Percentiles rank a stretch among this genome's conserved stretches.
Conservation (phyloP, 2,888 invertebrate species). For the Eledona agricola region DNA sequence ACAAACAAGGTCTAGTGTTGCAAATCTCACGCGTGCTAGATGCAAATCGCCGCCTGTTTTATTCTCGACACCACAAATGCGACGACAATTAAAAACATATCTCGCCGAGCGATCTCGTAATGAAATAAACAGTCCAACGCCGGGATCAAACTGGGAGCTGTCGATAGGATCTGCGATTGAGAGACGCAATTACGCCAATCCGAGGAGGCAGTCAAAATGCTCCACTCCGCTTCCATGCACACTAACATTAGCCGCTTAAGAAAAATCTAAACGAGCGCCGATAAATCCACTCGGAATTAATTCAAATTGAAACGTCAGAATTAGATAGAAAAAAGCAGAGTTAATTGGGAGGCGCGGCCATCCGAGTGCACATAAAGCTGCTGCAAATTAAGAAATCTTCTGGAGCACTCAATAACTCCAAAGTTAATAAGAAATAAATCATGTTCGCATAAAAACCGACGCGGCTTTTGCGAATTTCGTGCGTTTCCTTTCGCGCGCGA, state of each 20-base stretch:
- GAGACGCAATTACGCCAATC: background rate
- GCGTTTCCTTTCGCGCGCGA: no score
- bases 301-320: no score
- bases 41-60: conserved; percentile 34
- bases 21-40: conserved; percentile 38
- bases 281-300: no score
- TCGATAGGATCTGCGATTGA: conserved; percentile 10
- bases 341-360: no score
- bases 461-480: no score
- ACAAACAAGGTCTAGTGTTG: conserved; percentile 32
- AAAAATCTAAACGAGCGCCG: no score
- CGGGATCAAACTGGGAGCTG: conserved; percentile 24
- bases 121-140: conserved; percentile 30
- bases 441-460: conserved; percentile 2
- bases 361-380: conserved; percentile 16
- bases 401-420: conserved; percentile 12
- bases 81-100: conserved; percentile 37
- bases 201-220: background rate
- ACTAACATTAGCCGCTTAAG: background rate
- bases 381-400: conserved; percentile 14
- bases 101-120: conserved; percentile 33
- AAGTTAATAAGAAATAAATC: conserved; percentile 24
- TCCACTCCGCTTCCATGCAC: background rate
- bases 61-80: conserved; percentile 28
- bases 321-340: no score